Evolutionary conservation across 2,797 vertebrate species (phyloP).

Genomic region (Intellagama lesueurii): DNA sequence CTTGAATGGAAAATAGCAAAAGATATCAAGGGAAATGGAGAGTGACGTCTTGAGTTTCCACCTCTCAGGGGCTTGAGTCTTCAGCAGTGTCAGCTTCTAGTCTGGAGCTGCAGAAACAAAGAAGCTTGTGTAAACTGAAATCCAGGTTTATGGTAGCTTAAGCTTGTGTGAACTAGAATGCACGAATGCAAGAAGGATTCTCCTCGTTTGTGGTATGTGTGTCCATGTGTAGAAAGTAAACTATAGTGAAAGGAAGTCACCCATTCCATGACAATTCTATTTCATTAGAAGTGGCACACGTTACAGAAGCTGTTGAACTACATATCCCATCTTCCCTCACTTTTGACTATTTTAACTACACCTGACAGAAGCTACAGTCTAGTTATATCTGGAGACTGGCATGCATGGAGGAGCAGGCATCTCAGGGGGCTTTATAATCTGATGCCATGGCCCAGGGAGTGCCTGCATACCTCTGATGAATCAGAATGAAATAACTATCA

Average conservation of each 20-base stretch:
- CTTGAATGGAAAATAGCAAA: constrained; percentile 6
- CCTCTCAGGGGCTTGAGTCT: neutral
- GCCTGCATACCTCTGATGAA: too few species aligned
- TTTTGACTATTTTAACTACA: neutral
- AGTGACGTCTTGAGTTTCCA: neutral
- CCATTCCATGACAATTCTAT: neutral
- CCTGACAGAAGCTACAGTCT: neutral
- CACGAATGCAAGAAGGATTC: neutral
- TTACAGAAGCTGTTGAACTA: neutral
- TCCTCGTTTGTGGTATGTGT: neutral
- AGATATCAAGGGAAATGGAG: neutral
- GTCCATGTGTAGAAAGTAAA: neutral
- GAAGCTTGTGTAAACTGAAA: neutral
- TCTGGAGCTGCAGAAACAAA: neutral
- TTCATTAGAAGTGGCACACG: neutral
- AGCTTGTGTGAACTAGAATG: neutral
- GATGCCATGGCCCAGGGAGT: too few species aligned
- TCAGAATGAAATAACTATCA: too few species aligned
- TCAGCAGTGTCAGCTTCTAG: neutral
- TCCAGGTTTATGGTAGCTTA: neutral
- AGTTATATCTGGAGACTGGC: neutral
- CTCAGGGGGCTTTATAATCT: neutral
- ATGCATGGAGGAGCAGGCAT: neutral
- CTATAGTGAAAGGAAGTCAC: neutral
- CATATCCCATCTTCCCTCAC: neutral